Conservation (phyloP, 2,888 invertebrate genomes). For the Sympetrum striolatum region DNA sequence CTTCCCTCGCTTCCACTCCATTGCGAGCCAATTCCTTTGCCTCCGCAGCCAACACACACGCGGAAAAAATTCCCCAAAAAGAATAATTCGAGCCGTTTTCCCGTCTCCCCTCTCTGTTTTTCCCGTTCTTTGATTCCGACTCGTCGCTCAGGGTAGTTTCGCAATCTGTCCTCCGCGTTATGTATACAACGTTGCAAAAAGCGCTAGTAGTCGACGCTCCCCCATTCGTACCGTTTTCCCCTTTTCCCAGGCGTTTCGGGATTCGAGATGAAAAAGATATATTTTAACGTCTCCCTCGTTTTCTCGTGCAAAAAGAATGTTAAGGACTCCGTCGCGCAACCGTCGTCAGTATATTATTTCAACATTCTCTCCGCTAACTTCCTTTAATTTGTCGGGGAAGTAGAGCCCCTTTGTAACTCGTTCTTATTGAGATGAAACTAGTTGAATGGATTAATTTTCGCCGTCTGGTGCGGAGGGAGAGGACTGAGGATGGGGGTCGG, state of each 20-base stretch:
- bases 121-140: background rate
- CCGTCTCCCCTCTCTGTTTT: background rate
- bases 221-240: background rate
- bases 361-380: background rate
- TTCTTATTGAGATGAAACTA: background rate
- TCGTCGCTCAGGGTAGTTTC: background rate
- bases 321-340: no score
- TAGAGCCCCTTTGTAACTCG: background rate
- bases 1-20: background rate
- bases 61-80: background rate
- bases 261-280: no score
- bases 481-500: no score
- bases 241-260: background rate
- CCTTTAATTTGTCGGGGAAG: background rate
- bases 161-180: background rate
- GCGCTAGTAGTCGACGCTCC: background rate
- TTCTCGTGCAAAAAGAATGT: background rate
- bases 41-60: background rate
- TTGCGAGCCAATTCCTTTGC: background rate
- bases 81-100: background rate
- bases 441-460: constrained; percentile 11
- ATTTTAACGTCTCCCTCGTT: background rate
- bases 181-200: background rate
- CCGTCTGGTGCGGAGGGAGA: background rate
- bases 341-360: background rate